A percentile compares a stretch with the other conserved stretches of the same genome.
Conservation (phyloP, 2,113 vertebrate species). For the Peucedramus taeniatus region DNA sequence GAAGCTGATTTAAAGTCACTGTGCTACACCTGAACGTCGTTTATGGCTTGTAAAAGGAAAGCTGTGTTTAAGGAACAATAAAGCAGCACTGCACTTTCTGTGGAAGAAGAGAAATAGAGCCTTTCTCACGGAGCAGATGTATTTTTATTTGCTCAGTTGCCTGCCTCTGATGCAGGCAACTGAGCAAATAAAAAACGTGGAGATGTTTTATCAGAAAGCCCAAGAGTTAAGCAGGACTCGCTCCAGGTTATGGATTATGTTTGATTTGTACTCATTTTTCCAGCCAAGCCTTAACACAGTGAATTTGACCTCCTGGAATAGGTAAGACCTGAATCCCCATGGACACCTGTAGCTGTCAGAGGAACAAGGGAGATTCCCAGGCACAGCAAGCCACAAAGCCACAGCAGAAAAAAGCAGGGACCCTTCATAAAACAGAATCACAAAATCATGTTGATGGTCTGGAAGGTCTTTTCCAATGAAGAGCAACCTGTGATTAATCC, state of each 20-base stretch:
- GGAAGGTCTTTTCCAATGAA: not conserved
- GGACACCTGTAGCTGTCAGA: not conserved
- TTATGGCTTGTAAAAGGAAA: slow-evolving; percentile 38
- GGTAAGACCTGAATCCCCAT: not conserved
- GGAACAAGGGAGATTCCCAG: not conserved
- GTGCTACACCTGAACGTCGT: not conserved
- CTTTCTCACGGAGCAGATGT: not conserved
- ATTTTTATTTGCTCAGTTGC: not conserved
- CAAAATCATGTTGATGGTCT: not conserved
- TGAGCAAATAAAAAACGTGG: too few relatives aligned
- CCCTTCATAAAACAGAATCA: not conserved
- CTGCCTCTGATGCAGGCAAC: not conserved
- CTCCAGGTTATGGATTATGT: not conserved
- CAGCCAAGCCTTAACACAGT: not conserved
- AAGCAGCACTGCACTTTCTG: not conserved
- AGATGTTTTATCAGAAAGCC: not conserved
- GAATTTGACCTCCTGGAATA: not conserved
- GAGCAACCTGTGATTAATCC: not conserved
- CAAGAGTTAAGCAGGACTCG: not conserved
- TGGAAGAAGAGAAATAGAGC: not conserved
- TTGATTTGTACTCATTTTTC: not conserved
- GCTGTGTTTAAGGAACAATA: slow-evolving; percentile 28
- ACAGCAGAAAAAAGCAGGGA: not conserved
- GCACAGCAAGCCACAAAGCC: not conserved
- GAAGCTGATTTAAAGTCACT: slow-evolving; percentile 36